These are phyloP conservation scores for Anisognathus igniventris DNA, from an alignment of 2,797 vertebrate species.

Conservation along the genomic window DNA sequence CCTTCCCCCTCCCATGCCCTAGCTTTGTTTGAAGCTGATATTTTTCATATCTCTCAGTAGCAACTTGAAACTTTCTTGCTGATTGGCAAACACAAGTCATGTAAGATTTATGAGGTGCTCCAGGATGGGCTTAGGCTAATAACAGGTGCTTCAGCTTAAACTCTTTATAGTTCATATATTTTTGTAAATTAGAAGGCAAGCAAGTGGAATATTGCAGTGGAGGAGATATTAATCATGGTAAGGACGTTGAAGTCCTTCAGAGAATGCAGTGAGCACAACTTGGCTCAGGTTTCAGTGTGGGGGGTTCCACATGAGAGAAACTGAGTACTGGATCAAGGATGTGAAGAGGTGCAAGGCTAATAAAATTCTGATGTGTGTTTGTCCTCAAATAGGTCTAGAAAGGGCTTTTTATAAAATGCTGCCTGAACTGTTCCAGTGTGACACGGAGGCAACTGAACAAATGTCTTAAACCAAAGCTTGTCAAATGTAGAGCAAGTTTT, in stretches of 20 bases:
- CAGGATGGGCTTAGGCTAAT: not conserved
- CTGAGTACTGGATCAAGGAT: not conserved
- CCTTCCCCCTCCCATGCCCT: not conserved
- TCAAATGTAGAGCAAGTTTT: not conserved
- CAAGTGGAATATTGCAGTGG: not conserved
- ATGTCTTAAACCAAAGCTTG: not conserved
- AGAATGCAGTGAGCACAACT: not conserved
- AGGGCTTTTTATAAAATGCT: not conserved
- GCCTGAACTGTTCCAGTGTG: not conserved
- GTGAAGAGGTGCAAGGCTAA: not conserved
- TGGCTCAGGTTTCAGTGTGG: not conserved
- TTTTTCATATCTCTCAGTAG: slow-evolving; percentile 27
- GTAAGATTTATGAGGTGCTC: slow-evolving; percentile 17
- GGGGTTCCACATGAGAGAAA: not conserved
- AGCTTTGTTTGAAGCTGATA: slow-evolving; percentile 46
- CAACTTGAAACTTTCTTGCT: slow-evolving; percentile 36
- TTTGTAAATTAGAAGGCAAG: slow-evolving; percentile 27
- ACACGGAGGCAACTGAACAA: not conserved
- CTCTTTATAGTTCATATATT: not conserved
- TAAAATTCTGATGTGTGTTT: not conserved
- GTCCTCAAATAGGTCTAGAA: not conserved
- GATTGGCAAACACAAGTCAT: not conserved
- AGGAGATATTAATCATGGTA: slow-evolving; percentile 18
- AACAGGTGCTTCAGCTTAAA: slow-evolving; percentile 36
- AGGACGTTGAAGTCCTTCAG: not conserved